A percentile compares a stretch with the other conserved stretches of the same genome.
Conservation (phyloP, 2,888 invertebrate species). For the Yponomeuta plumbellus region DNA sequence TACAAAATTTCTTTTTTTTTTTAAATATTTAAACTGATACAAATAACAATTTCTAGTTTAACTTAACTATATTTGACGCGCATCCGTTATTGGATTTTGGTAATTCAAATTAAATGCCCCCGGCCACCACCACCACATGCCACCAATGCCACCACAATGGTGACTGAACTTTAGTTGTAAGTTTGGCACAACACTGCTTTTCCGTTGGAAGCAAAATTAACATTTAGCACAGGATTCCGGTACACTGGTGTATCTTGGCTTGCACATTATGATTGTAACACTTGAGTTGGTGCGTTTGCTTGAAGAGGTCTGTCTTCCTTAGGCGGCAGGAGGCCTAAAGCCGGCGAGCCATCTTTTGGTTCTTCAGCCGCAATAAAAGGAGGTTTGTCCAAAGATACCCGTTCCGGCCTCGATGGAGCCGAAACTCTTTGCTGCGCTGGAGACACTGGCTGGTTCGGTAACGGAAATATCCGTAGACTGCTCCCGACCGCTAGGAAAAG, state of each 20-base stretch:
- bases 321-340: not conserved
- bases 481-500: not conserved
- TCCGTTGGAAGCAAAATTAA: too few species aligned
- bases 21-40: too few species aligned
- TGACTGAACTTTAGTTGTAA: too few species aligned
- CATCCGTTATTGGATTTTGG: too few species aligned
- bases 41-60: too few species aligned
- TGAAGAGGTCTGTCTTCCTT: not conserved
- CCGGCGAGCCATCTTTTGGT: not conserved
- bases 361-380: not conserved
- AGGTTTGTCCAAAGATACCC: not conserved
- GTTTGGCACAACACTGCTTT: too few species aligned
- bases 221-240: not conserved
- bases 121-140: too few species aligned
- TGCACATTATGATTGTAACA: not conserved
- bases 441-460: constrained; percentile 6
- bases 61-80: too few species aligned
- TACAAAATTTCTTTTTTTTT: too few species aligned
- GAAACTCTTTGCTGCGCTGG: not conserved
- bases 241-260: not conserved
- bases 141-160: too few species aligned
- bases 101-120: too few species aligned
- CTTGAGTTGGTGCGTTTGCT: not conserved
- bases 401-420: not conserved
- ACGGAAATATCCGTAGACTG: constrained; percentile 21